A percentile compares a stretch with the other conserved stretches of the same genome.
phyloP scores from a whole-genome alignment of 2,888 invertebrate species.

The Neuroscelio doddi region DNA sequence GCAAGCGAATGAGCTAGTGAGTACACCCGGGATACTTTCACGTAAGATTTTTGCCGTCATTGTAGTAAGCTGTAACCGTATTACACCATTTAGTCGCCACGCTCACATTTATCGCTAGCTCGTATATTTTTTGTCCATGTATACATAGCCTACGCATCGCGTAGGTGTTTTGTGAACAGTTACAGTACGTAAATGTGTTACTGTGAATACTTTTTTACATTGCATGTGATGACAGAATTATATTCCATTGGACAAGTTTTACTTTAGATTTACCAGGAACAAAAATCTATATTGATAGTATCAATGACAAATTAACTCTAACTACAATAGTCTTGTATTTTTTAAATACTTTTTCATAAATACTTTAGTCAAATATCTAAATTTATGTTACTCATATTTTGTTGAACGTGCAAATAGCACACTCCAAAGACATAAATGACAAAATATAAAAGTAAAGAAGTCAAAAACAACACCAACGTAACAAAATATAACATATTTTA shows the following conservation, averaged over 20 bases:
- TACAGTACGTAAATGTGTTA: conserved; percentile 5
- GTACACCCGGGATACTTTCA: conserved; percentile 59
- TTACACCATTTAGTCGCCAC: conserved; percentile 51
- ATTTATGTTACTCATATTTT: no score
- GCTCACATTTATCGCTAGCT: conserved; percentile 25
- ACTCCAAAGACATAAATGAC: no score
- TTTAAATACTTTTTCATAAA: no score
- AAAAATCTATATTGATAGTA: no score
- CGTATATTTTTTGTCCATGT: conserved; percentile 18
- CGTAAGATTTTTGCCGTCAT: conserved; percentile 58
- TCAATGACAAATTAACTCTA: no score
- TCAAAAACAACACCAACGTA: no score
- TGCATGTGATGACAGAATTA: conserved; percentile 5
- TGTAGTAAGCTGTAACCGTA: conserved; percentile 55
- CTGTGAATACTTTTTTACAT: conserved; percentile 17
- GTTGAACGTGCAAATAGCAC: no score
- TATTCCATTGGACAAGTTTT: not conserved
- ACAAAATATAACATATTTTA: no score
- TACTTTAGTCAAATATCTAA: no score
- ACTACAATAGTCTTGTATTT: no score
- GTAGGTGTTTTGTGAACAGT: conserved; percentile 23
- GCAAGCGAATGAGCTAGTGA: conserved; percentile 43
- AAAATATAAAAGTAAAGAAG: no score
- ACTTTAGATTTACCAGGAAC: no score
- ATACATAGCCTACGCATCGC: conserved; percentile 16